Base-by-base conservation (phyloP, 2,797 vertebrate species). In the Macropodus opercularis region DNA sequence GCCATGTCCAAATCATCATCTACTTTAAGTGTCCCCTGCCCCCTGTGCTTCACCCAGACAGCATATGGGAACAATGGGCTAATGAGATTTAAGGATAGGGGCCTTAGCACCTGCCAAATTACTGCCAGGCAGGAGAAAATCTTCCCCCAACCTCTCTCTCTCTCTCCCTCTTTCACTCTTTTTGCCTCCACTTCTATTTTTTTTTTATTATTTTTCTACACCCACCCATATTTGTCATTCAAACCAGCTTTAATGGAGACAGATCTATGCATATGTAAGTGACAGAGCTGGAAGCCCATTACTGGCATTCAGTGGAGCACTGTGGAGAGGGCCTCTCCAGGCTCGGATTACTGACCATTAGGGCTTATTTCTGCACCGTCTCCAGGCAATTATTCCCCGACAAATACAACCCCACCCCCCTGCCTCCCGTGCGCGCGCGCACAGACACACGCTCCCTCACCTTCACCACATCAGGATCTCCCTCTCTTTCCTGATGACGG, bases 31-130 rank as follows among this genome's bases (percentile, higher is more conserved):
- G 90, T 93, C 91, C 89, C 90, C 87, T 91, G 87, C 90, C 87
- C 87, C 92, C 90, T 86, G 85, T 47, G 69, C 71, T 76, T 77
- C 80, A 74, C 75, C 79, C 61, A 77, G 89, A 81, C 90, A 80
- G 90, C 92, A 87, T 90, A 93, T 89, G 84, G 40, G 63, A 90
- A 94, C 93, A 94, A 94, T 92, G 92, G 87, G 88, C 90, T 95
- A 95, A 96, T 96, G 95, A 95, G 93, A 95, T 95, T 94, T 94
- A 95, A 96, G 93, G 92, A 95, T 92, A 94, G 94, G 90, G 89
- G 92, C 74, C 92, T 91, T 92, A 87, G 85, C 24, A 91, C 90
- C 93, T 93, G 90, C 92, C 91, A 91, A 90, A 91, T 91, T 91
- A 91, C 86, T 83, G 87, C 85, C 80, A 90, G 85, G 81, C 69